These are phyloP conservation scores for Virgularia gustaviana DNA, from an alignment of 92 coral and sea anemone species.

Conservation along the genomic window DNA sequence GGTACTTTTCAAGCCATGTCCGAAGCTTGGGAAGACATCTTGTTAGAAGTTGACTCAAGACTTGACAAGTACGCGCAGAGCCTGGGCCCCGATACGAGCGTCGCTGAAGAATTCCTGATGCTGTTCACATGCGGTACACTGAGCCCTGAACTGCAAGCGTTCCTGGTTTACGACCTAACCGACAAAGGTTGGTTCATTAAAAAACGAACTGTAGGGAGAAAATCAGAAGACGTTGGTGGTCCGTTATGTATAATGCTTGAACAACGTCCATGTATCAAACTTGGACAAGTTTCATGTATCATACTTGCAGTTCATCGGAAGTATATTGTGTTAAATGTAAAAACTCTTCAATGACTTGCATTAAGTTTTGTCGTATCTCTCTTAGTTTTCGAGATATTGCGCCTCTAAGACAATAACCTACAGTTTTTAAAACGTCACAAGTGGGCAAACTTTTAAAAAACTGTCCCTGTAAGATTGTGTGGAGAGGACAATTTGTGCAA, in stretches of 20 bases:
- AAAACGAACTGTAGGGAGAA: not conserved
- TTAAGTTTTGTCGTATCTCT: too few species aligned
- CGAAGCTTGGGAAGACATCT: slow-evolving; percentile 97
- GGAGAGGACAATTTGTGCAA: too few species aligned
- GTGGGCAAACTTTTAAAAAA: too few species aligned
- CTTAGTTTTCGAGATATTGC: too few species aligned
- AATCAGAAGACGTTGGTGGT: too few species aligned
- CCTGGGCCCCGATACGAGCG: slow-evolving; percentile 71
- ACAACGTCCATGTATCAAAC: not conserved
- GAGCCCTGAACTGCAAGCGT: slow-evolving; percentile 83
- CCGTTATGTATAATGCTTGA: too few species aligned
- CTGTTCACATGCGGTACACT: slow-evolving; percentile 82
- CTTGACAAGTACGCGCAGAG: slow-evolving; percentile 76
- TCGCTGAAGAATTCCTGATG: slow-evolving; percentile 76
- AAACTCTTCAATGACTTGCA: too few species aligned
- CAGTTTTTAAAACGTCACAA: too few species aligned
- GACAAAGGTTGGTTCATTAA: slow-evolving; percentile 73
- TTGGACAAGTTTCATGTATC: not conserved
- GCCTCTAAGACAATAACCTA: too few species aligned
- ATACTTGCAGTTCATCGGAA: not conserved
- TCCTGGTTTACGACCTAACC: slow-evolving; percentile 86
- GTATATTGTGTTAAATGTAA: not conserved
- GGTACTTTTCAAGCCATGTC: slow-evolving; percentile 83
- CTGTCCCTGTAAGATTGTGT: too few species aligned
- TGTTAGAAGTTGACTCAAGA: slow-evolving; percentile 83